Conservation (phyloP, 2,113 vertebrate species). For the Muntiacus reevesi region DNA sequence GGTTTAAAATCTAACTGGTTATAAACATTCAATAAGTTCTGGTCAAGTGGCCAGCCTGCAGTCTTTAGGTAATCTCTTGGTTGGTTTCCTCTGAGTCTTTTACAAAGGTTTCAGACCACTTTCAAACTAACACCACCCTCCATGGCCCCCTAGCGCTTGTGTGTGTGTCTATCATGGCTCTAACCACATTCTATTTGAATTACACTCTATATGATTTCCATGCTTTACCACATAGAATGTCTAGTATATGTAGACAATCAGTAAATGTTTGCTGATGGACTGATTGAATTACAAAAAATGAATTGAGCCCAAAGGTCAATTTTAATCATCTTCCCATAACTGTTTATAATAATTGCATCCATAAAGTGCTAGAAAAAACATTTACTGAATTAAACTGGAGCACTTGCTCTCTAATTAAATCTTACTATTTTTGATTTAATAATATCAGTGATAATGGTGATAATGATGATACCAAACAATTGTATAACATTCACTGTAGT, state of each 20-base stretch:
- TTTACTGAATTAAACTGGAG: not conserved
- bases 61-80: not conserved
- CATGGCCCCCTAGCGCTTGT: not conserved
- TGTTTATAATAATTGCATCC: not conserved
- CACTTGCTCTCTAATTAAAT: not conserved
- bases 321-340: not conserved
- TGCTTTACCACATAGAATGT: not conserved
- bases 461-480: not conserved
- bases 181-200: not conserved
- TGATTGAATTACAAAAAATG: not conserved
- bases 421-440: not conserved
- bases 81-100: not conserved
- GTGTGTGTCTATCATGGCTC: not conserved
- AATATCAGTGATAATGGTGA: not conserved
- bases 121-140: rapidly evolving
- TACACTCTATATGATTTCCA: too few relatives aligned
- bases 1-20: not conserved
- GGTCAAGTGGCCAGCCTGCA: not conserved
- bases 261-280: not conserved
- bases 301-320: not conserved
- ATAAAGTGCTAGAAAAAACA: not conserved
- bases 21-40: not conserved
- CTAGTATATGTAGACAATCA: not conserved
- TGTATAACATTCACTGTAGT: not conserved
- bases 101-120: not conserved